phyloP scores from a whole-genome alignment of 2,113 vertebrate species.

The Romanogobio albipinnatus region DNA sequence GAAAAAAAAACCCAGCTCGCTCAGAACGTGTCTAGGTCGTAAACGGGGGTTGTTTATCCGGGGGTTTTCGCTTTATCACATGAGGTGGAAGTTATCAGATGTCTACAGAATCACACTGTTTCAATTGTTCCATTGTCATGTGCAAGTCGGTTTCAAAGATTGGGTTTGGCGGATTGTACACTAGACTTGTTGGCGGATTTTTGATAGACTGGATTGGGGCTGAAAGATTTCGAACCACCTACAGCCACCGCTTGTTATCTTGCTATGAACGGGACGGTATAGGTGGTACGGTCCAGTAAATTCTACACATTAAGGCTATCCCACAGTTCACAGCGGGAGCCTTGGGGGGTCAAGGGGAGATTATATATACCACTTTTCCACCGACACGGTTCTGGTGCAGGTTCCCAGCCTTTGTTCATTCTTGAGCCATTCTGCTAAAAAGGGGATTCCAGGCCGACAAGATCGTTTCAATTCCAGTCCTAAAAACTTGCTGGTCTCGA shows the following conservation, averaged over 20 bases:
- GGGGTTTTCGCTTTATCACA: constrained; percentile 41
- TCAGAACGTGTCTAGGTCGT: neutral
- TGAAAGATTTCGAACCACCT: neutral
- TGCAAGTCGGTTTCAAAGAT: constrained; percentile 26
- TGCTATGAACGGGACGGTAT: neutral
- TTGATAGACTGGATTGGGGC: constrained; percentile 4
- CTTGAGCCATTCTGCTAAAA: too few species aligned
- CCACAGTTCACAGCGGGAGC: neutral
- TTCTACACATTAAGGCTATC: neutral
- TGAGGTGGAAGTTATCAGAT: constrained; percentile 44
- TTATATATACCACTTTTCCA: neutral
- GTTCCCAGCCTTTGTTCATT: too few species aligned
- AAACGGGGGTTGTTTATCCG: constrained; percentile 30
- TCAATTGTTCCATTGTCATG: constrained; percentile 30
- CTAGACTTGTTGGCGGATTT: neutral
- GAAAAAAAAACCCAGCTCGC: constrained; percentile 23
- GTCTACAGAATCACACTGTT: constrained; percentile 31
- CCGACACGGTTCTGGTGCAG: too few species aligned
- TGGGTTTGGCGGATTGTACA: neutral
- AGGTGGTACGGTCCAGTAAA: neutral
- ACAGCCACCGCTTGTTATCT: neutral
- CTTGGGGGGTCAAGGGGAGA: constrained; percentile 21
- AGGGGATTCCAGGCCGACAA: too few species aligned
- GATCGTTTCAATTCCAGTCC: too few species aligned
- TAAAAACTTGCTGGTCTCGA: too few species aligned